Evolutionary conservation across 2,888 invertebrate species (phyloP).

Genomic region (Ferdinandea cuprea): DNA sequence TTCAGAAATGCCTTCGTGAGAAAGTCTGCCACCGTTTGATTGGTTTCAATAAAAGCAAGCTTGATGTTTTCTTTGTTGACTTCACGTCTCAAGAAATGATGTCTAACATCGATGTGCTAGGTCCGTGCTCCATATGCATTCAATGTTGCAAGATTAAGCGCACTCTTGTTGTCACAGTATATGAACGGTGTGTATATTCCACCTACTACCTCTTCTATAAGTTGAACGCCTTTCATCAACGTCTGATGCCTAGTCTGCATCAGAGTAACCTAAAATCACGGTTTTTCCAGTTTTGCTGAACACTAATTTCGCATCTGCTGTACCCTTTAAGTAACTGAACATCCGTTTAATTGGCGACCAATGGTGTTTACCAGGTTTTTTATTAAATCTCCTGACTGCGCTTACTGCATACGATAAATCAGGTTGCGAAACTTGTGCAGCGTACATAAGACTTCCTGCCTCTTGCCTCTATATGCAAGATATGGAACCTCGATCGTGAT

Average conservation of each 20-base stretch:
- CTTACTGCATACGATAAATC: constrained; percentile 73
- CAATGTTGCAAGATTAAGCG: constrained; percentile 29
- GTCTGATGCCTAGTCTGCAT: constrained; percentile 66
- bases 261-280: constrained; percentile 45
- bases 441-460: constrained; percentile 21
- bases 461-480: too few relatives aligned
- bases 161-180: constrained; percentile 63
- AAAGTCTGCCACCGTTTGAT: constrained; percentile 57
- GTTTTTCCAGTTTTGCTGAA: constrained; percentile 10
- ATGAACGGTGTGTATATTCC: neutral
- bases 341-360: constrained; percentile 74
- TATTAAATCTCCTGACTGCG: constrained; percentile 68
- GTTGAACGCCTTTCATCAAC: constrained; percentile 48
- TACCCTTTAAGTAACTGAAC: constrained; percentile 49
- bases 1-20: constrained; percentile 52
- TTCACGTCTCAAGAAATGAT: constrained; percentile 49
- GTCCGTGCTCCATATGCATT: constrained; percentile 50
- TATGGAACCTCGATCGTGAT: constrained; percentile 37
- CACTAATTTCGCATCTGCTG: constrained; percentile 29
- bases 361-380: constrained; percentile 64
- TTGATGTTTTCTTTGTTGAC: constrained; percentile 31
- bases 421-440: constrained; percentile 53
- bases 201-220: neutral
- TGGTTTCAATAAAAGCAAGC: constrained; percentile 25
- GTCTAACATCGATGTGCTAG: constrained; percentile 60